These are phyloP conservation scores for Hemiscyllium ocellatum DNA, from an alignment of 2,113 vertebrate species.

Conservation along the genomic window DNA sequence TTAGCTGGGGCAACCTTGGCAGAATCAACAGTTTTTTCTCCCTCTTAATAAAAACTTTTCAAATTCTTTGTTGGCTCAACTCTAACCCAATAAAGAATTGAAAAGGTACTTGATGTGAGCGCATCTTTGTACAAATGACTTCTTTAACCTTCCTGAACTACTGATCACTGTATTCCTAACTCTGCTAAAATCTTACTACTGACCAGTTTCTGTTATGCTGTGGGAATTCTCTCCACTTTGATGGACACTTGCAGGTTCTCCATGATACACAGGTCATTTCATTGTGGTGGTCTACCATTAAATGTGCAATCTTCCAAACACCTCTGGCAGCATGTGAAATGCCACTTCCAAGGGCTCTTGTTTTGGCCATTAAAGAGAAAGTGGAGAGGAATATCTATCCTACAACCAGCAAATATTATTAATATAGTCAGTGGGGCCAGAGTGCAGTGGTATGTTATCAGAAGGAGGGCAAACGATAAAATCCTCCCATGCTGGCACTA, in stretches of 20 bases:
- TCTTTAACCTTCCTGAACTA: not conserved
- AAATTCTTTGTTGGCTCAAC: not conserved
- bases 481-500: not conserved
- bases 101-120: not conserved
- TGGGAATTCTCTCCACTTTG: not conserved
- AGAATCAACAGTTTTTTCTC: not conserved
- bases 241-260: not conserved
- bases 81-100: not conserved
- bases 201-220: not conserved
- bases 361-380: not conserved
- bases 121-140: not conserved
- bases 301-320: not conserved
- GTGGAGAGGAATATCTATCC: not conserved
- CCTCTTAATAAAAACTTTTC: not conserved
- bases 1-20: not conserved
- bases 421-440: not conserved
- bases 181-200: not conserved
- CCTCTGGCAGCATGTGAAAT: not conserved
- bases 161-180: not conserved
- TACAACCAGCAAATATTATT: not conserved
- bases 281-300: not conserved
- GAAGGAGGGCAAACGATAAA: not conserved
- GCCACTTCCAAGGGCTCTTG: not conserved
- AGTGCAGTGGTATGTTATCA: not conserved
- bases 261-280: not conserved